Base-by-base conservation (phyloP, 2,797 vertebrate genomes). In the Sardinella longiceps region DNA sequence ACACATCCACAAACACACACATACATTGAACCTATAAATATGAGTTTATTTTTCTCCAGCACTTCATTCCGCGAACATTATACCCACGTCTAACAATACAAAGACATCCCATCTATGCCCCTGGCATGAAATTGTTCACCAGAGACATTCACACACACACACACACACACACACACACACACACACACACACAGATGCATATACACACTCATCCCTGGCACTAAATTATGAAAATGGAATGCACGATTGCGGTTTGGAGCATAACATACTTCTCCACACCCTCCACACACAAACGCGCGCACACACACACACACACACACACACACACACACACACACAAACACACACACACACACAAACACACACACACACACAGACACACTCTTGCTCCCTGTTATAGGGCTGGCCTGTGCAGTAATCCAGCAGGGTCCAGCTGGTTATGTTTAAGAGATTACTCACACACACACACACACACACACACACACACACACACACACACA, bases 391-490 rank as follows among this genome's bases (percentile, higher is more conserved):
- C 83, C 84, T 60, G 85, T 88, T 89, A 88, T 23, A 23, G 53
- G 53, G 20, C 53, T 1, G 18, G 53, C 18, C 53, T 14, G 48
- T 50, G 48, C 53, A 56, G 20, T 56, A 56, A 56, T 56, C 53
- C 53, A 5, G 20, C 3, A 5, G 12, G 15, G 43, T 43, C 43
- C 43, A 43, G 43, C 43, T 43, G 43, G 43, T 87, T 66, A 84
- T 74, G 30, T 90, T 88, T 88, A 90, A 88, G 87, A 91, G 90
- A 90, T 91, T 88, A 90, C 83, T 43, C 66, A 9, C 46, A 7
- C 45, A 45, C 45, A 45, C 45, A 45, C 45, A 45, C 45, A 45
- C 45, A 45, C 45, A 45, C 45, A 45, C 45, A 45, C 45, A 45
- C 45, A 45, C 45, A 45, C 45, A 45, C 45, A 45, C 45, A 45